Base-by-base conservation (phyloP, 1,140 invertebrate species). In the Diplogasteroides magnus region DNA sequence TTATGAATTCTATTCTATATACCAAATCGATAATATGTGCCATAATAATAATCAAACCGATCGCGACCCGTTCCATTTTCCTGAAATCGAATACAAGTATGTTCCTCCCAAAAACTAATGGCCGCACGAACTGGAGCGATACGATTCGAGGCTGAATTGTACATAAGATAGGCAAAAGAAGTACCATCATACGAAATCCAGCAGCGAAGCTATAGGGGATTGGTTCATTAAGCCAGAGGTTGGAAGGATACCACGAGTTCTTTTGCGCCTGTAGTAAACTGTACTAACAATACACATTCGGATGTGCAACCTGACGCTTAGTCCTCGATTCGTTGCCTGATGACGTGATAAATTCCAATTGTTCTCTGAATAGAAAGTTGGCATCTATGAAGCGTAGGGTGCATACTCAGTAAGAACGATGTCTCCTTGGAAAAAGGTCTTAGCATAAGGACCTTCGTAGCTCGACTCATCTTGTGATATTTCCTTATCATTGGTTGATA, bases 81-180 rank as follows among this genome's bases (percentile, higher is more conserved):
- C 11, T 31, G 58, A 55, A 73, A 76, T 67, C 74, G 56, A 1
- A 76, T 61, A 72, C 74, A 76, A 13, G 74, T 76, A 55, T 76
- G 69, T 15, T 61, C 62, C 32, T 76, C 74, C 73, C 72, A 75
- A 19, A 59, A 64, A 15, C 48, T 56, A 26, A 76, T 23, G 1
- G 75, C 74, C 15, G 70, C 64, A 19, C 61, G 27, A 31, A 76
- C 37, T 48, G 37, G 6, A 19, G 37, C 6, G 19, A 48, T 48
- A 48, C 37, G 37, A 48, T 19, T 48, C 37, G 6, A 11, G 19
- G 37, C 37, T 48, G 37, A 48, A 48, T 6, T 11, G 37, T 11
- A 48, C 19, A 48, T 11, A 48, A 19, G 19, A 48, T 48, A 48
- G 6, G 6, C 19, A 48, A 19, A 48, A 19, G 37, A 19, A 48